Evolutionary conservation across 2,113 vertebrate genomes (phyloP).

Genomic region (Peromyscus maniculatus): DNA sequence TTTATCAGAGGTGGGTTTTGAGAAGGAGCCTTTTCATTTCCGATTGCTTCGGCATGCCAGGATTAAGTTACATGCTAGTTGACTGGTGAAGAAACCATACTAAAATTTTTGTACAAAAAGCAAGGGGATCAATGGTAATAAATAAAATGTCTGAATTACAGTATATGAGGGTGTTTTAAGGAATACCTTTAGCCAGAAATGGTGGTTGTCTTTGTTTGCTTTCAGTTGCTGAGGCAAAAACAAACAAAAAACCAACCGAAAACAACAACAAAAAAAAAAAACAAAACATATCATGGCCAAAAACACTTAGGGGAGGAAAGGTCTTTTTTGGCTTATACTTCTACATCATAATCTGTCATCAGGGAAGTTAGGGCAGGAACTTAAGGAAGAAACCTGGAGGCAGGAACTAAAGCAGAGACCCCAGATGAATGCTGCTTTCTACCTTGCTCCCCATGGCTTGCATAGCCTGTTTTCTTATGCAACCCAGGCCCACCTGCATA

Average conservation of each 20-base stretch:
- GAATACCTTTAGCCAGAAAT: not conserved
- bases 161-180: not conserved
- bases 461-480: not conserved
- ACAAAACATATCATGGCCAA: too few species aligned
- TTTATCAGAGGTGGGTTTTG: constrained; percentile 17
- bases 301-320: not conserved
- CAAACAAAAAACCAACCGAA: too few species aligned
- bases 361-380: not conserved
- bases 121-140: not conserved
- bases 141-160: not conserved
- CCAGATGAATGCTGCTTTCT: not conserved
- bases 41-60: not conserved
- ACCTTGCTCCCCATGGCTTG: not conserved
- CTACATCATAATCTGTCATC: not conserved
- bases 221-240: not conserved
- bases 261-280: not conserved
- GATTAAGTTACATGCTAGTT: not conserved
- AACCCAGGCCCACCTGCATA: not conserved
- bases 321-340: not conserved
- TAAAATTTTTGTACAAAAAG: not conserved
- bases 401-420: not conserved
- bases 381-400: not conserved
- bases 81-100: not conserved
- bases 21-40: constrained; percentile 3
- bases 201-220: not conserved